Evolutionary conservation across 2,113 vertebrate species (phyloP), one percentile per base, ranked within the genome.

Genomic region (Ctenomys sociabilis): DNA sequence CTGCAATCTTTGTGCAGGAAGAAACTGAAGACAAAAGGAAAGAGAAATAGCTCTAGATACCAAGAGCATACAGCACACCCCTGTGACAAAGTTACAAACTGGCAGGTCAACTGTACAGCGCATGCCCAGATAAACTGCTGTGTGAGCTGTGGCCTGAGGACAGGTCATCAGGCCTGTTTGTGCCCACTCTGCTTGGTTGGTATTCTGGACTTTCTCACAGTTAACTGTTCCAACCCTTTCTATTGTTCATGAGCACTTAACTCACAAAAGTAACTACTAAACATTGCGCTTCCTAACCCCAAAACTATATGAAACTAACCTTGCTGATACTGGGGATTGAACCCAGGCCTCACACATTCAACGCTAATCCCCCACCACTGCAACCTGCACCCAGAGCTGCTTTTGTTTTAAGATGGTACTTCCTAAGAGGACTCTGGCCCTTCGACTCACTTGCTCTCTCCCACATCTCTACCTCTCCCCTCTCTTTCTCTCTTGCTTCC

Each of bases 241-340:
- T 77, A 10, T 30, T 57, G 19, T 86, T 13, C 68, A 26, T 22
- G 12, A 88, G 37, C 9, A 91, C 28, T 70, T 70, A 80, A 70
- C 5, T 63, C 70, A 85, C 35, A 57, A 73, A 85, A 89, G 37
- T 64, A 64, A 10, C 63, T 35, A 7, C 5, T 22, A 7, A 75
- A 75, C 54, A 66, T n/a, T 54, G 64, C 19, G 24, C 17, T 91
- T 49, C 8, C 52, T 37, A 61, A 24, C 59, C 16, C 28, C 80
- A 72, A 93, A 86, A 89, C 91, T 37, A 88, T 80, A 73, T 75
- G 57, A 64, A 88, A 86, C 13, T 57, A 40, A 81, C 73, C 26
- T 26, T 57, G 54, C 54, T 57, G 16, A 17, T 57, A 17, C 14
- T 57, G 16, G 14, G 54, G 54, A 17, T 17, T 43, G 73, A 75